Conservation (phyloP, 2,888 invertebrate species). For the Pseudoips prasinana region DNA sequence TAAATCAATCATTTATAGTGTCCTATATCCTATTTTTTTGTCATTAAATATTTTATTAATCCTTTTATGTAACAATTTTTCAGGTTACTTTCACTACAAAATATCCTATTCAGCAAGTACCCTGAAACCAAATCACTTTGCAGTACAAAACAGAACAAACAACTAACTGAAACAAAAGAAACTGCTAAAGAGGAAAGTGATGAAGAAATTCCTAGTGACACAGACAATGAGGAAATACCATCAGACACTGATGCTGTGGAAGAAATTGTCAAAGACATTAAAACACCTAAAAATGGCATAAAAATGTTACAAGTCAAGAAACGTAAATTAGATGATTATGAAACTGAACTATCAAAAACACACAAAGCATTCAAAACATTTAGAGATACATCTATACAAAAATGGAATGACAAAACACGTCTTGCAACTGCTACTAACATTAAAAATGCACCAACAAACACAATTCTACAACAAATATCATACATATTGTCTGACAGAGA, state of each 20-base stretch:
- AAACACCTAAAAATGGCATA: conserved; percentile 32
- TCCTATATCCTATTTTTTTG: too few relatives aligned
- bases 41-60: too few relatives aligned
- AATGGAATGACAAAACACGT: conserved; percentile 97
- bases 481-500: conserved; percentile 90
- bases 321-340: conserved; percentile 82
- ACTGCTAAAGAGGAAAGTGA: conserved; percentile 57
- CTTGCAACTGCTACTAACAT: conserved; percentile 85
- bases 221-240: conserved; percentile 85
- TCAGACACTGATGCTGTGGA: conserved; percentile 82
- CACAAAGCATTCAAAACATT: conserved; percentile 85
- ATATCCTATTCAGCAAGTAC: conserved; percentile 81
- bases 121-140: conserved; percentile 85
- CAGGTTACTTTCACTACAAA: conserved; percentile 67
- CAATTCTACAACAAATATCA: conserved; percentile 90
- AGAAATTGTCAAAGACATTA: conserved; percentile 33
- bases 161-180: conserved; percentile 30
- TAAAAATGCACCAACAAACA: conserved; percentile 83
- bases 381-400: conserved; percentile 91
- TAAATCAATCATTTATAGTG: too few relatives aligned
- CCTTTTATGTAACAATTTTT: too few relatives aligned
- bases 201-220: conserved; percentile 74
- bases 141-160: conserved; percentile 44
- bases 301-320: conserved; percentile 49
- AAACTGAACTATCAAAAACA: conserved; percentile 75